Evolutionary conservation across 2,888 invertebrate species (phyloP).

Genomic region (Mimas tiliae): DNA sequence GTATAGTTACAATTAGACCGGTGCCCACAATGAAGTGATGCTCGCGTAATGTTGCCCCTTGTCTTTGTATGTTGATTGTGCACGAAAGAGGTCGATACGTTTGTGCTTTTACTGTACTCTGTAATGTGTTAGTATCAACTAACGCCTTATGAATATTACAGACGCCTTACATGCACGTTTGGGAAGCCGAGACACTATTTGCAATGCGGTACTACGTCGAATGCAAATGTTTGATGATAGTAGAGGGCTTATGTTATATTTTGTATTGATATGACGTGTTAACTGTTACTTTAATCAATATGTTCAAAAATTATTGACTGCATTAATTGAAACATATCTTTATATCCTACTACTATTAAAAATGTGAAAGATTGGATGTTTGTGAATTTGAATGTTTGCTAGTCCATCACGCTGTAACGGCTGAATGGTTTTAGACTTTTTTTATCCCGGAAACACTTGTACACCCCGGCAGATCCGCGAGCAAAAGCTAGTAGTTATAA

Average conservation of each 20-base stretch:
- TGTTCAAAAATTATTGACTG: no score
- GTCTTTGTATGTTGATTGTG: slow-evolving; percentile 84
- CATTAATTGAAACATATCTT: no score
- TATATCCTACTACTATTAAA: no score
- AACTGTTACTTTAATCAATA: no score
- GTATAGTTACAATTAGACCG: slow-evolving; percentile 85
- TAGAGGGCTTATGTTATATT: neutral
- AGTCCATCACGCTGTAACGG: no score
- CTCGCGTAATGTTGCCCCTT: slow-evolving; percentile 79
- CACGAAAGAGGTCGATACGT: slow-evolving; percentile 59
- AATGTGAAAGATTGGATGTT: no score
- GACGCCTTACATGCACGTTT: slow-evolving; percentile 27
- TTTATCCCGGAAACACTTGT: no score
- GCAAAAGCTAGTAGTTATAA: no score
- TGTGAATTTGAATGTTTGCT: no score
- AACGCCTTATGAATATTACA: slow-evolving; percentile 42
- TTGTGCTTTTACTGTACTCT: slow-evolving; percentile 16
- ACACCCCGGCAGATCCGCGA: no score
- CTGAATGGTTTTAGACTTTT: no score
- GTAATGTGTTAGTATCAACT: slow-evolving; percentile 23
- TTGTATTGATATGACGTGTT: no score
- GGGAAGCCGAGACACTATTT: slow-evolving; percentile 2
- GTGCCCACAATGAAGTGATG: slow-evolving; percentile 85
- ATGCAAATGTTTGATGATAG: slow-evolving; percentile 28
- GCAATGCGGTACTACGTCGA: slow-evolving; percentile 5